Percentiles rank a stretch among this genome's conserved stretches.
Conservation (phyloP, 2,888 invertebrate genomes). For the Hemaris fuciformis region DNA sequence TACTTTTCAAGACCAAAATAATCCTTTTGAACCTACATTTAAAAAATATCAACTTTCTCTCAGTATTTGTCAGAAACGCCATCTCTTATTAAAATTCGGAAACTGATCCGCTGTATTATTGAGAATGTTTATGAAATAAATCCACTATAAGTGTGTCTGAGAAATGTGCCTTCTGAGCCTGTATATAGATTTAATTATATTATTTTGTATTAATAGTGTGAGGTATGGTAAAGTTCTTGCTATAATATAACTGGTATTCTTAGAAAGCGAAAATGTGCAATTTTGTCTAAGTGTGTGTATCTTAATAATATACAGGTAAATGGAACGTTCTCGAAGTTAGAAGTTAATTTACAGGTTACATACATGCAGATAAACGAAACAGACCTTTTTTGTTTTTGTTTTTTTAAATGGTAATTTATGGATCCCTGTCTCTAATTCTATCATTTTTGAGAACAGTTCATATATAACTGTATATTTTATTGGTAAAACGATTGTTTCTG, state of each 20-base stretch:
- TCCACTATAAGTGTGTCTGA: background rate
- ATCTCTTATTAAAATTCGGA: background rate
- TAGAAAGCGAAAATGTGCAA: constrained; percentile 9
- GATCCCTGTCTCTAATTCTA: too few species aligned
- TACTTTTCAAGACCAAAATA: too few species aligned
- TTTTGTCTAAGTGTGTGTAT: background rate
- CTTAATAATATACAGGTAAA: background rate
- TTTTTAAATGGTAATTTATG: too few species aligned
- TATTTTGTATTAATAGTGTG: background rate
- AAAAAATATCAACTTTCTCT: background rate
- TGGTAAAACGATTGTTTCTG: background rate
- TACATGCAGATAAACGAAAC: too few species aligned
- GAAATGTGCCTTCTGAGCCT: background rate
- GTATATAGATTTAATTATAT: background rate
- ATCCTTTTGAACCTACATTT: too few species aligned
- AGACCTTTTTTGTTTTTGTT: too few species aligned
- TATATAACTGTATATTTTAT: too few species aligned
- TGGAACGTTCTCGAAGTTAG: too few species aligned
- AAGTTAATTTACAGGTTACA: too few species aligned
- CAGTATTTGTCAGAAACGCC: background rate
- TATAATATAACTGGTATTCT: background rate
- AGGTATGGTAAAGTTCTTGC: background rate
- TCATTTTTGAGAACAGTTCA: too few species aligned
- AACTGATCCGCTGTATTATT: background rate
- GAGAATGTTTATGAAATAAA: background rate